Evolutionary conservation across 2,888 invertebrate species (phyloP).

Genomic region (Stenichneumon culpator): DNA sequence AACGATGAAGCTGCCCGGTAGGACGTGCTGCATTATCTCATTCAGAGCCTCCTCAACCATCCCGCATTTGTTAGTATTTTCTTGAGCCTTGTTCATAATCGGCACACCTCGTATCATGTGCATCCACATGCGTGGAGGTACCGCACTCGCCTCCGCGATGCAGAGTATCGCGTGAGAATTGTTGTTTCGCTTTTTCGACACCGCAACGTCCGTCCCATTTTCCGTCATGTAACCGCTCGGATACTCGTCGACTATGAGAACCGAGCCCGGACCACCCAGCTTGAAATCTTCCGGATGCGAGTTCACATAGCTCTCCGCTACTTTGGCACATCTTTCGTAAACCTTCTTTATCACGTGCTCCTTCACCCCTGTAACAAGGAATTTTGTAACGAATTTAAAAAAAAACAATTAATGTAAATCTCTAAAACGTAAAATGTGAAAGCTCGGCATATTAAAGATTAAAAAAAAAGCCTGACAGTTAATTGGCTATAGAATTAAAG

Average conservation of each 20-base stretch:
- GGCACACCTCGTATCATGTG: slow-evolving; percentile 82
- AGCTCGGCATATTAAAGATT: too few species aligned
- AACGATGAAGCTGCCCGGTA: slow-evolving; percentile 84
- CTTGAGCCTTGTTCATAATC: slow-evolving; percentile 78
- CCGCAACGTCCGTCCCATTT: slow-evolving; percentile 86
- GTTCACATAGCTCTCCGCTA: slow-evolving; percentile 85
- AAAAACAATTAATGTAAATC: too few species aligned
- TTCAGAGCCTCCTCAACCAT: slow-evolving; percentile 83
- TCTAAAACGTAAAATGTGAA: too few species aligned
- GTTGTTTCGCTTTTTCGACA: slow-evolving; percentile 85
- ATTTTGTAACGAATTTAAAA: neutral
- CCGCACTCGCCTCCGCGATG: slow-evolving; percentile 87
- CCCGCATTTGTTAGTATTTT: slow-evolving; percentile 74
- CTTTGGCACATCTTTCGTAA: slow-evolving; percentile 87
- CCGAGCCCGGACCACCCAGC: slow-evolving; percentile 87
- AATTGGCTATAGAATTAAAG: too few species aligned
- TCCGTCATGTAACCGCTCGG: slow-evolving; percentile 88
- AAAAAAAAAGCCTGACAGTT: too few species aligned
- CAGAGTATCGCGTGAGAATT: slow-evolving; percentile 88
- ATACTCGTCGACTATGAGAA: slow-evolving; percentile 89
- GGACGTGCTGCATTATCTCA: slow-evolving; percentile 81
- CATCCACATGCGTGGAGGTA: slow-evolving; percentile 85
- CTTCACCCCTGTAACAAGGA: slow-evolving; percentile 86
- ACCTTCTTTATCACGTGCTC: slow-evolving; percentile 87
- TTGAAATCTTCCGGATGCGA: slow-evolving; percentile 85